These are phyloP conservation scores for Drosophila picticornis DNA, from an alignment of 2,888 invertebrate species.

Conservation along the genomic window DNA sequence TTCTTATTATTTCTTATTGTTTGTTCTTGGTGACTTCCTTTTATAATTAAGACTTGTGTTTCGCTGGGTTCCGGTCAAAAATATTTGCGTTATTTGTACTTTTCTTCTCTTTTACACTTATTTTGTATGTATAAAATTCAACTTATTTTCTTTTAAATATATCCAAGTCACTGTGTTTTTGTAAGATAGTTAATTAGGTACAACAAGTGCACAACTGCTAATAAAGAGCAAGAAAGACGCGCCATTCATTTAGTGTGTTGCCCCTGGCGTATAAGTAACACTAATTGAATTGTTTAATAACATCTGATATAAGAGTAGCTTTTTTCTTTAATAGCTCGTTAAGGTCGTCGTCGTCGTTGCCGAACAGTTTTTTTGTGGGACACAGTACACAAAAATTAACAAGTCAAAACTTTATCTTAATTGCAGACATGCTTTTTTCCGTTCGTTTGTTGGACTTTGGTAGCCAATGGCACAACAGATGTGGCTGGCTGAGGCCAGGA, in stretches of 20 bases:
- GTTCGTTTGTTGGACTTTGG: slow-evolving; percentile 1
- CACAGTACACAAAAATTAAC: slow-evolving; percentile 12
- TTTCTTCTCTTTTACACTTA: neutral
- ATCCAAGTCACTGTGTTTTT: neutral
- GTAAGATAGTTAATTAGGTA: neutral
- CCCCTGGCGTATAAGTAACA: slow-evolving; percentile 4
- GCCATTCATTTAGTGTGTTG: neutral
- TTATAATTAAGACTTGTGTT: neutral
- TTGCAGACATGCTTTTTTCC: slow-evolving; percentile 22
- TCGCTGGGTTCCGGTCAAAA: too few relatives aligned
- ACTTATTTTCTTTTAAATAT: neutral
- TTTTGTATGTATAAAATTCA: neutral
- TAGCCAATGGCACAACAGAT: slow-evolving; percentile 24
- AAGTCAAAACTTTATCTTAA: slow-evolving; percentile 35
- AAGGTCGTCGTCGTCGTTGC: neutral
- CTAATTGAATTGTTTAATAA: slow-evolving; percentile 30
- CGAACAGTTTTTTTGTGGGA: neutral
- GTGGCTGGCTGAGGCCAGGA: slow-evolving; percentile 20
- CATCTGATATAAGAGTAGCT: neutral
- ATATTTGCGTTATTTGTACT: neutral
- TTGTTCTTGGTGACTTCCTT: neutral
- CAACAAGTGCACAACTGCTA: neutral
- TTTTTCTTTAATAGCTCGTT: neutral
- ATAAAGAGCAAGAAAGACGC: neutral
- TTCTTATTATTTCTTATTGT: neutral